Percentiles rank a stretch among this genome's conserved stretches.
Conservation (phyloP, 2,888 invertebrate genomes). For the Nemoura dubitans region DNA sequence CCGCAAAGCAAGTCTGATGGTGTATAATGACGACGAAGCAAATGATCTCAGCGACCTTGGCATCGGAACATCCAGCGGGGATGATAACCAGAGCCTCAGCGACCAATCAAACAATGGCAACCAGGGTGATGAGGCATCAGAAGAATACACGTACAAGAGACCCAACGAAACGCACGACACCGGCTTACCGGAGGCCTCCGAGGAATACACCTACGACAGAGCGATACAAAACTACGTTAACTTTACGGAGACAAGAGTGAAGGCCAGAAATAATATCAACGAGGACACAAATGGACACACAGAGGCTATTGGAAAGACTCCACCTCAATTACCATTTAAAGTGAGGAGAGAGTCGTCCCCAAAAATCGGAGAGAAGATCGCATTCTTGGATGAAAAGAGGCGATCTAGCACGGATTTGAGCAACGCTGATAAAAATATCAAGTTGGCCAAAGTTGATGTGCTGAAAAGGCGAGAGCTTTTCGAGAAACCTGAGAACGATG, state of each 20-base stretch:
- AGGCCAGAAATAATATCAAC: constrained; percentile 67
- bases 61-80: constrained; percentile 60
- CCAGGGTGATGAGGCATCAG: constrained; percentile 59
- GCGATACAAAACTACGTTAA: constrained; percentile 88
- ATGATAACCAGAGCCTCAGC: constrained; percentile 54
- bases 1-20: constrained; percentile 68
- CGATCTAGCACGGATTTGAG: constrained; percentile 59
- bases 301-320: constrained; percentile 45
- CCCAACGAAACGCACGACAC: constrained; percentile 17
- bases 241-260: constrained; percentile 66
- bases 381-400: constrained; percentile 65
- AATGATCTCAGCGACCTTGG: constrained; percentile 88
- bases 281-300: constrained; percentile 53
- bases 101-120: constrained; percentile 59
- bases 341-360: constrained; percentile 58
- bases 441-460: constrained; percentile 78
- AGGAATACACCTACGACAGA: constrained; percentile 87
- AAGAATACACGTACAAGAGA: constrained; percentile 22
- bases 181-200: constrained; percentile 70
- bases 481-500: constrained; percentile 63
- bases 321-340: constrained; percentile 53
- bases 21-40: constrained; percentile 83
- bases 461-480: constrained; percentile 84
- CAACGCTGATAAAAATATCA: constrained; percentile 65
- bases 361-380: constrained; percentile 71